phyloP scores from a whole-genome alignment of 2,888 invertebrate genomes.

The Trichogramma dendrolimi region DNA sequence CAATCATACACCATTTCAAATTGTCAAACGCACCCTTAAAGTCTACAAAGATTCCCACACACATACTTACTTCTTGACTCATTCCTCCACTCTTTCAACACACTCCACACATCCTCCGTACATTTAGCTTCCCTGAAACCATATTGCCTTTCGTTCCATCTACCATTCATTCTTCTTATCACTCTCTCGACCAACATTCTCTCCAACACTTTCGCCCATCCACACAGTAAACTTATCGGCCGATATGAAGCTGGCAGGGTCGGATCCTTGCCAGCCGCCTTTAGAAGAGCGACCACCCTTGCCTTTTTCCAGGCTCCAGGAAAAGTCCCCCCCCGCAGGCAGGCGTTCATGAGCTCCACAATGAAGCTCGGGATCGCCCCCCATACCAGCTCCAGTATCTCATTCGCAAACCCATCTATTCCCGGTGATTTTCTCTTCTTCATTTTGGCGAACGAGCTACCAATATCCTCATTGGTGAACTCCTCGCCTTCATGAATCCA shows the following conservation, averaged over 20 bases:
- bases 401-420: background rate
- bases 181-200: constrained; percentile 7
- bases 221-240: constrained; percentile 3
- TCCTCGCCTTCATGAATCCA: too few relatives aligned
- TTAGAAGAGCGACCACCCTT: constrained; percentile 4
- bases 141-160: constrained; percentile 6
- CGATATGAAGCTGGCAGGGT: constrained; percentile 5
- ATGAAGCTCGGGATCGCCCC: background rate
- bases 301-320: background rate
- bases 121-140: background rate
- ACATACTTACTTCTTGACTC: background rate
- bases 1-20: constrained; percentile 10
- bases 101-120: constrained; percentile 6
- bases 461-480: too few relatives aligned
- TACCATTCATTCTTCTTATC: background rate
- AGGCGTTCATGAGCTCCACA: background rate
- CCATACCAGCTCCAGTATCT: background rate
- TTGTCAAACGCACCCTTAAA: constrained; percentile 13
- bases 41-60: constrained; percentile 1
- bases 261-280: background rate
- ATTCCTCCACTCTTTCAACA: too few relatives aligned
- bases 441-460: too few relatives aligned
- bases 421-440: background rate
- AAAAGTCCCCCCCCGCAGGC: background rate
- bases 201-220: constrained; percentile 11